These are phyloP conservation scores for Paratilapia polleni DNA, from an alignment of 2,113 vertebrate species.

Conservation along the genomic window DNA sequence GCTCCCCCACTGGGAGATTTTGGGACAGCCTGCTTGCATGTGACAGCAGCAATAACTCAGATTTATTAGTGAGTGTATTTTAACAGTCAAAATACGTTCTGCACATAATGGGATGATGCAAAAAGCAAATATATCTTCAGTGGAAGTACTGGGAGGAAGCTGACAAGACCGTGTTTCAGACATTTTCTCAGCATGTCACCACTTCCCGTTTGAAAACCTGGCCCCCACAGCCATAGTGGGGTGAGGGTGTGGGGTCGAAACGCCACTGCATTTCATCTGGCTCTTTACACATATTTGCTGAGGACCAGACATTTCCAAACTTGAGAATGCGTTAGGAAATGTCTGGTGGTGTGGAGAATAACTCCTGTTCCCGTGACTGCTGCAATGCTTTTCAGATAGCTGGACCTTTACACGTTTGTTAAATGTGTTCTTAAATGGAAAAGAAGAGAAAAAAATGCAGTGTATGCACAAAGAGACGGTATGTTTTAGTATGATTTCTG, in stretches of 20 bases:
- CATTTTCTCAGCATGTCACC: slow-evolving; percentile 14
- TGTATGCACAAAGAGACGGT: accelerated
- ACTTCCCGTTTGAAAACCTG: slow-evolving; percentile 15
- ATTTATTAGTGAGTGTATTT: slow-evolving; percentile 28
- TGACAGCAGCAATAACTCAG: slow-evolving; percentile 32
- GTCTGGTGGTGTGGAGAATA: slow-evolving; percentile 1
- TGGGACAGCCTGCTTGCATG: neutral
- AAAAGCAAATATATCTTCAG: slow-evolving; percentile 22
- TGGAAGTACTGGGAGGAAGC: neutral
- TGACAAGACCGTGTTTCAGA: slow-evolving; percentile 10
- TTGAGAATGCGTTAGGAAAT: slow-evolving; percentile 24
- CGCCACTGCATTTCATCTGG: slow-evolving; percentile 10
- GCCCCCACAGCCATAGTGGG: neutral
- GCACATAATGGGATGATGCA: slow-evolving; percentile 22
- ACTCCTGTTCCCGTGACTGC: neutral
- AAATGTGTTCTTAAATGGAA: neutral
- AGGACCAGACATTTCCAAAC: neutral
- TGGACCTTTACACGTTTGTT: neutral
- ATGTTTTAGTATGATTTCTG: neutral
- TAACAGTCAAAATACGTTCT: slow-evolving; percentile 15
- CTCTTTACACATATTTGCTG: slow-evolving; percentile 29
- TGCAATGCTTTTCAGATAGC: neutral
- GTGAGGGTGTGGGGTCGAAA: neutral
- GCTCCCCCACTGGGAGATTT: slow-evolving; percentile 3
- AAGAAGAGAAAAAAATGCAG: neutral